phyloP scores from a whole-genome alignment of 2,797 vertebrate genomes.

The Smutsia gigantea region DNA sequence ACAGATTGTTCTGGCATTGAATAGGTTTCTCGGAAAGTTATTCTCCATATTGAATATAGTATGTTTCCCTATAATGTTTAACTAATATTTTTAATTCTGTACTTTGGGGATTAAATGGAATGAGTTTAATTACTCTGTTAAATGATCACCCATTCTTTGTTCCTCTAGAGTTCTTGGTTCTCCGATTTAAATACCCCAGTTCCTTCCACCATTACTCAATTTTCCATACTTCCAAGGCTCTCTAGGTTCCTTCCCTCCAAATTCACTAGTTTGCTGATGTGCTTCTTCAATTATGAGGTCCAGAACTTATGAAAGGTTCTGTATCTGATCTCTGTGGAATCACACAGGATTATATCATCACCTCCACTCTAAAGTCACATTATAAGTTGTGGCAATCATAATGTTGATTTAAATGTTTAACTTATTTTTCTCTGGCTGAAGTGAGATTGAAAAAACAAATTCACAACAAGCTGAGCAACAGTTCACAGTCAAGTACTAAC shows the following conservation, averaged over 20 bases:
- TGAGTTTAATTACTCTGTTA: not conserved
- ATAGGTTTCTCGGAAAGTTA: not conserved
- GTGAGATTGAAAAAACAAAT: not conserved
- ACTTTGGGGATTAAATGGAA: not conserved
- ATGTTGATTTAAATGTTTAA: not conserved
- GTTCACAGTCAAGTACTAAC: not conserved
- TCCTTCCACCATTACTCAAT: not conserved
- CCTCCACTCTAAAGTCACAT: not conserved
- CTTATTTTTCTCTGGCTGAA: not conserved
- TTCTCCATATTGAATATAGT: not conserved
- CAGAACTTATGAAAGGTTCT: not conserved
- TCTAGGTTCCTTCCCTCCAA: not conserved
- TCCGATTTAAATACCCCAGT: not conserved
- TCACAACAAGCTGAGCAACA: not conserved
- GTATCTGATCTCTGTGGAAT: not conserved
- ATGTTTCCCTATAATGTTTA: not conserved
- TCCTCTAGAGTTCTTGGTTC: not conserved
- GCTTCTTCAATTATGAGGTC: not conserved
- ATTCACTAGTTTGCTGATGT: not conserved
- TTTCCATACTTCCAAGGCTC: not conserved
- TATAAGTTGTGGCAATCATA: not conserved
- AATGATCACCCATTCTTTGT: not conserved
- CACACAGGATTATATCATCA: not conserved
- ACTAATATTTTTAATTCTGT: not conserved
- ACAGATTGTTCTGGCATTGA: not conserved